Evolutionary conservation across 2,888 invertebrate genomes (phyloP), one percentile per base, ranked within the genome.

Genomic region (Drosophila vallismaia): DNA sequence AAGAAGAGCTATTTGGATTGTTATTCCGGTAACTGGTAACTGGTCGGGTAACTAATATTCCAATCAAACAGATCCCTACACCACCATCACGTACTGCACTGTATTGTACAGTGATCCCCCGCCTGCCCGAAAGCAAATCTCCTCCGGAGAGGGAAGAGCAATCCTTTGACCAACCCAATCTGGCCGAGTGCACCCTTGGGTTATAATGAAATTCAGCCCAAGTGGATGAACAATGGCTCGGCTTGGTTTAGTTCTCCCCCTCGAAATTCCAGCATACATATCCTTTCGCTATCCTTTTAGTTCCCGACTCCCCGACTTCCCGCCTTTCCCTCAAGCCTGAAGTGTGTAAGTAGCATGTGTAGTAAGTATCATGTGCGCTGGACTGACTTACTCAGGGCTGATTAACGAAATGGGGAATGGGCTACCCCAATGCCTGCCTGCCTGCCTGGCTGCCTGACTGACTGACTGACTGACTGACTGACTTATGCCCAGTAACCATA

Each of bases 401-500:
- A 82, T 82, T 87, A 82, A 77, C 87, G 74, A 87, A 87, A 87
- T 82, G 86, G 48, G 49, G 49, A 24, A 19, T 19, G 29, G 63
- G 33, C 33, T 38, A 10, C 40, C 49, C 14, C 49, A 45, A 26
- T 74, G 74, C 68, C 4, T 29, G 29, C 29, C 38, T 12, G 6
- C 12, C n/a, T 40, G 31, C 51, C 50, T 24, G 44, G 48, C 29
- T 77, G 75, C 69, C 14, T 28, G 4, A 4, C 38, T 9, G 3
- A 7, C 9, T 24, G 19, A 8, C 44, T 44, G 24, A 24, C 50
- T 49, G 84, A 75, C 80, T 82, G 86, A 84, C 81, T 81, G 81
- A 86, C 86, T 82, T 81, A 78, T 87, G 82, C 72, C 88, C 88
- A 82, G 87, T 74, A 85, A 62, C 82, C 76, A 82, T 82, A 82